phyloP scores from a whole-genome alignment of 1,140 invertebrate species.

The Drosophila parvula region DNA sequence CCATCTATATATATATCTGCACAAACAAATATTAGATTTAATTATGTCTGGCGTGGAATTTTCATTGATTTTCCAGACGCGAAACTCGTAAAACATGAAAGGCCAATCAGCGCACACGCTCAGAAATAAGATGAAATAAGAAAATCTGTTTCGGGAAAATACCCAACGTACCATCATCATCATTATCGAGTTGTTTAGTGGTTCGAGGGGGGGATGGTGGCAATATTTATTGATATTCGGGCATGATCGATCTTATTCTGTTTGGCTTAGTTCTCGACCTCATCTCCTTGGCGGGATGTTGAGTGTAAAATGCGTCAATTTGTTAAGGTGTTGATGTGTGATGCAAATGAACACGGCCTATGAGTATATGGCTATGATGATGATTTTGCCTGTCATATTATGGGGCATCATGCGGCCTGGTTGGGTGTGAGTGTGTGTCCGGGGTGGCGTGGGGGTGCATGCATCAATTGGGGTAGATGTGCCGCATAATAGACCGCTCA shows the following conservation, averaged over 20 bases:
- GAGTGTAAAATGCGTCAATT: slow-evolving; percentile 61
- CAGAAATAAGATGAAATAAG: slow-evolving; percentile 18
- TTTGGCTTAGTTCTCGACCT: slow-evolving; percentile 10
- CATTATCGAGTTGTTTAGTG: slow-evolving; percentile 10
- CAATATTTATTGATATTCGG: slow-evolving; percentile 72
- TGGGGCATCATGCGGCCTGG: slow-evolving; percentile 42
- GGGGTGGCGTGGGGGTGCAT: slow-evolving; percentile 1
- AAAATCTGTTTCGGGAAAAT: slow-evolving; percentile 30
- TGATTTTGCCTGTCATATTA: slow-evolving; percentile 64
- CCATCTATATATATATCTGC: neutral
- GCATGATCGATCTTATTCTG: slow-evolving; percentile 67
- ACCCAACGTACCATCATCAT: slow-evolving; percentile 5
- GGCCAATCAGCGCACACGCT: slow-evolving; percentile 48
- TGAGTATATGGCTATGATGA: slow-evolving; percentile 20
- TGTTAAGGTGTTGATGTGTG: slow-evolving; percentile 72
- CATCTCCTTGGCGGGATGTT: slow-evolving; percentile 2
- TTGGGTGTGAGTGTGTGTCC: slow-evolving; percentile 3
- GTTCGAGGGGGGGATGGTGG: neutral
- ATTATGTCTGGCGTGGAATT: slow-evolving; percentile 22
- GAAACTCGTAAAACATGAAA: slow-evolving; percentile 46
- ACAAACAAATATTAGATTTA: slow-evolving; percentile 20
- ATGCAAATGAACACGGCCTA: slow-evolving; percentile 66
- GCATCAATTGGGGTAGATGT: slow-evolving; percentile 9
- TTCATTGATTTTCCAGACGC: slow-evolving; percentile 38
- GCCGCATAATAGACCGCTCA: slow-evolving; percentile 33